Percentiles rank a stretch among this genome's conserved stretches.
Evolutionary conservation across 2,888 invertebrate species (phyloP).

Genomic region (Cephonodes hylas): DNA sequence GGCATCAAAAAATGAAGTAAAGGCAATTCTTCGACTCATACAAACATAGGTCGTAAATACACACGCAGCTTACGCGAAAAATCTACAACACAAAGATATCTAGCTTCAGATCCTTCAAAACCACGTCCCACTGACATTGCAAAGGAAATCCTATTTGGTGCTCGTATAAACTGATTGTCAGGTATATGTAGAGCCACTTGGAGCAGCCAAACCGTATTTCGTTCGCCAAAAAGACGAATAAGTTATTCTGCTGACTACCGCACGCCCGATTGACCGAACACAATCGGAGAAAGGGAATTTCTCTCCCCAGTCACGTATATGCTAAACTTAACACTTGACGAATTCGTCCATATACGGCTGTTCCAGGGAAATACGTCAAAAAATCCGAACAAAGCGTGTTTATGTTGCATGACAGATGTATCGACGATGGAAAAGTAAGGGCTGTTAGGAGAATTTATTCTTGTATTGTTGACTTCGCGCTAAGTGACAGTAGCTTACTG

Average conservation of each 20-base stretch:
- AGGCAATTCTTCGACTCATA: no score
- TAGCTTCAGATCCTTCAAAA: background rate
- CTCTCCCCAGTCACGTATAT: constrained; percentile 23
- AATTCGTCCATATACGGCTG: constrained; percentile 23
- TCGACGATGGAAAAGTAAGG: background rate
- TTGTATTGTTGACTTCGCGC: no score
- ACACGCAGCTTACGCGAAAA: no score
- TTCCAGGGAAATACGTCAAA: constrained; percentile 12
- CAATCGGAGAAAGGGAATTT: constrained; percentile 18
- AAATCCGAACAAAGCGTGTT: constrained; percentile 9
- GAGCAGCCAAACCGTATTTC: background rate
- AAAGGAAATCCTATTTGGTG: background rate
- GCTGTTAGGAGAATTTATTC: background rate
- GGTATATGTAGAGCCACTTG: background rate
- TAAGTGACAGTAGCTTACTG: no score
- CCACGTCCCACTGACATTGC: background rate
- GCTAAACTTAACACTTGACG: constrained; percentile 30
- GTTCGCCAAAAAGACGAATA: constrained; percentile 1
- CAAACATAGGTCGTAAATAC: no score
- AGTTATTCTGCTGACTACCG: constrained; percentile 15
- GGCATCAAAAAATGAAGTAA: no score
- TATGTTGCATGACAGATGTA: background rate
- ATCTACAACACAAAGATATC: background rate
- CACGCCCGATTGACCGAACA: constrained; percentile 21
- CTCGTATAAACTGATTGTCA: background rate